Base-by-base conservation (phyloP, 2,888 invertebrate species). In the Drosophila stalkeri region DNA sequence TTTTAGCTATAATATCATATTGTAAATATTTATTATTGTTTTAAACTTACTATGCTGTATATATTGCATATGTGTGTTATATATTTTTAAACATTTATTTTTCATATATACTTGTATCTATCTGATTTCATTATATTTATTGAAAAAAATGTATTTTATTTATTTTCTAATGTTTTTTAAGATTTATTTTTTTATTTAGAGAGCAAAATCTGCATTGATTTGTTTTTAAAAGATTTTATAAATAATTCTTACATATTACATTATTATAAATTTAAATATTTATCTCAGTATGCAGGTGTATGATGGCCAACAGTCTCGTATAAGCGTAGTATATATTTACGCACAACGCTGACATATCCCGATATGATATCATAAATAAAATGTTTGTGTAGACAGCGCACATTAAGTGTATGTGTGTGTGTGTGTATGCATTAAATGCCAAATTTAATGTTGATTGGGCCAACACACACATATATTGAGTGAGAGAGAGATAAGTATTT, bases 281-380 rank as follows among this genome's bases (percentile, higher is more conserved):
- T 27, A 20, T 44, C 9, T 4, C n/a, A 55, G 8, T 27, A 14
- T 39, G 3, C 46, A 8, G 8, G 5, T 20, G 1, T 3, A 6
- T 37, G 4, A 37, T 39, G 37, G 37, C 14, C 37, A 39, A 37
- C 0, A 2, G 37, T 23, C 27, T 12, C 18, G 31, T 47, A n/a
- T 41, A 49, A 49, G n/a, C 47, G 18, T 35, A 44, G 44, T 20
- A 60, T 46, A 46, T 59, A 64, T 46, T 64, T 46, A 31, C 59
- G 49, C 62, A 23, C 33, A 46, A 11, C 16, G 7, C 8, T 44
- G 52, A 11, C 33, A 49, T 55, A 44, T 56, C n/a, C 23, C 43
- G 18, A 31, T 44, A 64, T 64, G 56, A 64, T 56, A 68, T 69
- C 56, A 44, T n/a, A 44, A n/a, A 35, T 31, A 27, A 63, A 35